Base-by-base conservation (phyloP, 2,888 invertebrate genomes). In the Eupithecia centaureata region DNA sequence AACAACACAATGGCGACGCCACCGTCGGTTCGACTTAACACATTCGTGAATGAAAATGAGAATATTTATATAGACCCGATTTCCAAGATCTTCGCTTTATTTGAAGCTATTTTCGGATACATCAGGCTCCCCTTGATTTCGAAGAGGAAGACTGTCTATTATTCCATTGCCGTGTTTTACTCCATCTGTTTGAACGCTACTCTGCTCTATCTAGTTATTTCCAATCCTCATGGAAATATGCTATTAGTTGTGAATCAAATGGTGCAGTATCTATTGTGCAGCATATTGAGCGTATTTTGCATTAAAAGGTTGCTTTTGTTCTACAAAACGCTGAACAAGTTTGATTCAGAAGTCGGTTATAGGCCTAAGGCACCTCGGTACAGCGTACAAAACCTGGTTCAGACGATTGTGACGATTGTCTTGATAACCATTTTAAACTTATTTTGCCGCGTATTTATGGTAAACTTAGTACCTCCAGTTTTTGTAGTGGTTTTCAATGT, bases 311-410 rank as follows among this genome's bases (percentile, higher is more conserved):
- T 86, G 70, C 73, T 79, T 51, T 61, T 73, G 3, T 88, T 80
- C 65, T 87, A 82, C 64, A 72, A 65, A 2, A 82, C 84, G 60
- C 65, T 88, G 27, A 82, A 79, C 12, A 79, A 75, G 42, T 88
- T 88, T 63, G 88, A 88, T 54, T 69, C 62, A n/a, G 80, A 81
- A 61, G 79, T 83, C 15, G 81, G 83, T 10, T 84, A 82, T 47
- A 77, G 77, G 32, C 86, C 86, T 0, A 85, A 80, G 61, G 73
- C 77, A 25, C 73, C 80, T 0, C 73, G 68, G 5, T 76, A 76
- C 0, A 79, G 84, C 1, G 75, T 85, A n/a, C 76, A 73, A 22
- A 87, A 85, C 66, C 42, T 82, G 0, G 35, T 79, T 3, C 70
- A 76, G 42, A 76, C 76, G 32, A 25, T 75, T 28, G 3, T 77